Base-by-base conservation (phyloP, 2,113 vertebrate genomes). In the Carassius carassius region DNA sequence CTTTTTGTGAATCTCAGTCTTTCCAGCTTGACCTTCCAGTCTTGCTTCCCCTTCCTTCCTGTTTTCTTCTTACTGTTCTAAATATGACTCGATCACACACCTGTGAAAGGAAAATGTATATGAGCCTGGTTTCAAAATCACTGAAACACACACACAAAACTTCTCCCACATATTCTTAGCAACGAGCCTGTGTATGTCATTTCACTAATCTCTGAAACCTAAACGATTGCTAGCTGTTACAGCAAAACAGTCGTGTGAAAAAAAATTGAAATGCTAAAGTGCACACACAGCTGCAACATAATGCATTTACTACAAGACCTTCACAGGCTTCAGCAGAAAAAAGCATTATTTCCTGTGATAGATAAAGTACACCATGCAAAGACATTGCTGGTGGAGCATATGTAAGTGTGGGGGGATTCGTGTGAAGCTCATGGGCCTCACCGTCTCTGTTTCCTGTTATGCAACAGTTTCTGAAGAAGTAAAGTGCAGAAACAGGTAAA, bases 51-150 rank as follows among this genome's bases (percentile, higher is more conserved):
- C 10, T 4, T 14, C 47, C 37, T 17, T 69, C 44, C 62, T 81
- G 78, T 35, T 54, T 67, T 81, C 41, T 81, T 81, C 29, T 11
- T 69, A 1, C 5, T 51, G 25, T 51, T 67, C 41, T 51, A 51
- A 51, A 67, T 67, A 51, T 51, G 44, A 69, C 41, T 67, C 23
- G 37, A 67, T 81, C 13, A 67, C 62, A 81, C 41, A 81, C 78
- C 78, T 81, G 62, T 81, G 62, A 81, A 81, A 69, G 44, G 44
- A 81, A 81, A 81, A 29, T 29, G 32, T 2, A 81, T 3, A 67
- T 81, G 23, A 81, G 78, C 2, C 32, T 37, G 75, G 19, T 32
- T 78, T 62, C 29, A 58, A 19, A 60, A 73, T 0, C 23, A 75
- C 32, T 35, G 65, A 19, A 69, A 29, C 12, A 35, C 32, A 70